Conservation (phyloP, 2,888 invertebrate species). For the Ormyrus rosae region DNA sequence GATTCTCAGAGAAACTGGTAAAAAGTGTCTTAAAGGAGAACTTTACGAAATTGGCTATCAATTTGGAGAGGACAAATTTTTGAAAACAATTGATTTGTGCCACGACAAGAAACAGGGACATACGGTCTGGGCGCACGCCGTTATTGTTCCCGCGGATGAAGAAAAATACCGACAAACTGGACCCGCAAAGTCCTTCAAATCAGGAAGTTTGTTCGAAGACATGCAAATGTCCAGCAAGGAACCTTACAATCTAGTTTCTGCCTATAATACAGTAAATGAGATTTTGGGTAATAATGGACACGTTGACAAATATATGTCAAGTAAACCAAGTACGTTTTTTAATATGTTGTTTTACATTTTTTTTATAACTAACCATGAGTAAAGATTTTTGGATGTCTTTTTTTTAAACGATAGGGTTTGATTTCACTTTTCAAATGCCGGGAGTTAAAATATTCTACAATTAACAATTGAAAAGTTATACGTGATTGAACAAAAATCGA, state of each 20-base stretch:
- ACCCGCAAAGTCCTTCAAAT: slow-evolving; percentile 9
- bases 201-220: slow-evolving; percentile 16
- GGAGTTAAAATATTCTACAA: no score
- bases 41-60: slow-evolving; percentile 44
- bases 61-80: slow-evolving; percentile 5
- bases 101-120: slow-evolving; percentile 77
- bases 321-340: neutral
- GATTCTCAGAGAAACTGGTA: neutral
- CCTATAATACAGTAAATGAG: neutral
- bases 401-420: no score
- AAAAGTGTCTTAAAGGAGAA: slow-evolving; percentile 28
- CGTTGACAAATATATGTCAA: slow-evolving; percentile 25
- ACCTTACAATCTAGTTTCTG: slow-evolving; percentile 26
- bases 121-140: slow-evolving; percentile 78
- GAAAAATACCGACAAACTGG: neutral
- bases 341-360: no score
- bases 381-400: no score
- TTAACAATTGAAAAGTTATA: no score
- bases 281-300: slow-evolving; percentile 62
- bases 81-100: slow-evolving; percentile 76
- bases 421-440: no score
- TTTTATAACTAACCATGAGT: no score
- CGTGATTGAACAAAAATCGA: no score
- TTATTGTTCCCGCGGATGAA: slow-evolving; percentile 70
- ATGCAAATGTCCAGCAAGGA: slow-evolving; percentile 63